Conservation (phyloP, 2,888 invertebrate genomes). For the Folsomia candida region DNA sequence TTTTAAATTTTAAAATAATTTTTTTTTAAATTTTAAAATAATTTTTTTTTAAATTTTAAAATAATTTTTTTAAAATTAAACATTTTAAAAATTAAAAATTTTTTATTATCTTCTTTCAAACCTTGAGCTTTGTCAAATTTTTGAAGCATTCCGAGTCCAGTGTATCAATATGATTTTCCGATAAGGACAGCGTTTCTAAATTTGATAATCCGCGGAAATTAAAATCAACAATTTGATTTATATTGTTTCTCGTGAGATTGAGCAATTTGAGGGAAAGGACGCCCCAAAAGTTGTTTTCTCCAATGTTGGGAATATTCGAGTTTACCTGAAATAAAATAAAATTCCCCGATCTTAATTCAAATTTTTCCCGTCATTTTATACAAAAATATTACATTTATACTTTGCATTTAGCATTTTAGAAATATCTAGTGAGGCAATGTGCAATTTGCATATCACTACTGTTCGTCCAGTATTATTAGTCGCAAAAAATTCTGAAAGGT, state of each 20-base stretch:
- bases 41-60: no score
- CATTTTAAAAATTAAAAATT: background rate
- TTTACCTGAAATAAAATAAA: slow-evolving; percentile 57
- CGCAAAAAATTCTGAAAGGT: no score
- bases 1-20: no score
- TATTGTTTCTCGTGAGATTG: slow-evolving; percentile 71
- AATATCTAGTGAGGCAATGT: no score
- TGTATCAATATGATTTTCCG: slow-evolving; percentile 70
- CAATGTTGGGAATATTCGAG: slow-evolving; percentile 74
- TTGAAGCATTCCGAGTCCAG: slow-evolving; percentile 74
- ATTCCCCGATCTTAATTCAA: slow-evolving; percentile 75
- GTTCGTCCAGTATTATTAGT: no score
- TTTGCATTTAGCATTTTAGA: no score
- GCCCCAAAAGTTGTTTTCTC: slow-evolving; percentile 76
- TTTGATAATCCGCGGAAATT: slow-evolving; percentile 75
- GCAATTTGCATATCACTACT: no score
- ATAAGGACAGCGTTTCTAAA: slow-evolving; percentile 68
- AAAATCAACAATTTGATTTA: slow-evolving; percentile 65
- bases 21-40: no score
- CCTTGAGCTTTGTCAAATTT: slow-evolving; percentile 67
- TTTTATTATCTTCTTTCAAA: slow-evolving; percentile 38
- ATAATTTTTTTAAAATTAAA: no score
- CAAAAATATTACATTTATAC: no score
- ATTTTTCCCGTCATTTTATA: no score
- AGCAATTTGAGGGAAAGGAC: slow-evolving; percentile 61